A percentile compares a stretch with the other conserved stretches of the same genome.
These are phyloP conservation scores for Xiphophorus birchmanni DNA, from an alignment of 2,797 vertebrate species.

Conservation along the genomic window DNA sequence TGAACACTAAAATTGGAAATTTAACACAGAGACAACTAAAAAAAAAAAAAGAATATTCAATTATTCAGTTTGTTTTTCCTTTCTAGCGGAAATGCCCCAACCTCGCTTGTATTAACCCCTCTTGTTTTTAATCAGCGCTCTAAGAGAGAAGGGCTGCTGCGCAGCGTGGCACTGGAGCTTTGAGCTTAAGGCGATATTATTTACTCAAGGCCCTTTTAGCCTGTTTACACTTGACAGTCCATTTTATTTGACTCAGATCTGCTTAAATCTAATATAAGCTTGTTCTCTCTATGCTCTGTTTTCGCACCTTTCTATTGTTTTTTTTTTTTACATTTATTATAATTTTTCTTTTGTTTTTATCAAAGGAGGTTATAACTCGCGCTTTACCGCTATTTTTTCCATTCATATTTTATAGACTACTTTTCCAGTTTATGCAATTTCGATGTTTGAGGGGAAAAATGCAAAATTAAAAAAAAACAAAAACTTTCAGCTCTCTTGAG, in stretches of 20 bases:
- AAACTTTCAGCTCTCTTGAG: not conserved
- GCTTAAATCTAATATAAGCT: not conserved
- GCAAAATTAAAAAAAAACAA: not conserved
- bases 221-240: not conserved
- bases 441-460: not conserved
- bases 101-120: not conserved
- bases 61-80: slow-evolving; percentile 1
- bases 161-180: not conserved
- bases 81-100: not conserved
- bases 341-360: not conserved
- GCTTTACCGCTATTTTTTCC: not conserved
- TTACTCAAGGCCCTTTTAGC: slow-evolving; percentile 6
- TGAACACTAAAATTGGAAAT: not conserved
- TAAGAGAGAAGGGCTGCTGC: not conserved
- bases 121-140: not conserved
- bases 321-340: not conserved
- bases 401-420: not conserved
- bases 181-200: not conserved
- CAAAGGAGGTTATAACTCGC: not conserved
- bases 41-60: not conserved
- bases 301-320: not conserved
- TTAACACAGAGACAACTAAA: not conserved
- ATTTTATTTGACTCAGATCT: not conserved
- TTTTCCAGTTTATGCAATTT: not conserved
- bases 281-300: not conserved